Base-by-base conservation (phyloP, 2,888 invertebrate species). In the Piscicola geometra region DNA sequence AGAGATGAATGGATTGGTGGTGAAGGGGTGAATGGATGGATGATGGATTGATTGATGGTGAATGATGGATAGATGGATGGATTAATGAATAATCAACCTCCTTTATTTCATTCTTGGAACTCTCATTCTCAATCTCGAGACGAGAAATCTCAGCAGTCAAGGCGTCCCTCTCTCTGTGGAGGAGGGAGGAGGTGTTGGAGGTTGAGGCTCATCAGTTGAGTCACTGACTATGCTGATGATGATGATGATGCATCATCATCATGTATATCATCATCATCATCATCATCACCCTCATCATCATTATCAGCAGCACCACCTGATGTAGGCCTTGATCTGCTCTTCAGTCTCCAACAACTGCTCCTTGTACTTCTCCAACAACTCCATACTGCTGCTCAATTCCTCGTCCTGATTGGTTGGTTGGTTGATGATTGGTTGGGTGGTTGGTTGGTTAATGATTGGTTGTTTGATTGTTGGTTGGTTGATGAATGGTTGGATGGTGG, bases 301-400 rank as follows among this genome's bases (percentile, higher is more conserved):
- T 18, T 25, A 56, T 21, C 60, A 18, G 15, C 60, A 56, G n/a
- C 9, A 5, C 5, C 12, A 56, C 60, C 93, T 90, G 79, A 96
- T 90, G 30, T 88, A 87, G 67, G 88, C 86, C 21, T 87, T 85
- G 79, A 90, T 88, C 79, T 89, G 83, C 83, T 89, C 87, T 84
- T 99, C 98, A 85, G 98, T 96, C 84, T 98, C 97, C 87, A 94
- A 88, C 89, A 98, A 93, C 87, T 99, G 98, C 81, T 98, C 96
- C 36, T 78, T 76, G 56, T 74, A 89, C 85, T 96, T 95, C 87
- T 99, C 98, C 35, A 96, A 93, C 83, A 93, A 90, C 86, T 98
- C 97, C 78, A 94, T 93, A 84, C 96, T 95, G 84, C 95, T 94
- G 87, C 97, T 98, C 84, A 99, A 98, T 87, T 99, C 99, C 85